A percentile compares a stretch with the other conserved stretches of the same genome.
Evolutionary conservation across 2,888 invertebrate genomes (phyloP).

Genomic region (Hetaerina titia): DNA sequence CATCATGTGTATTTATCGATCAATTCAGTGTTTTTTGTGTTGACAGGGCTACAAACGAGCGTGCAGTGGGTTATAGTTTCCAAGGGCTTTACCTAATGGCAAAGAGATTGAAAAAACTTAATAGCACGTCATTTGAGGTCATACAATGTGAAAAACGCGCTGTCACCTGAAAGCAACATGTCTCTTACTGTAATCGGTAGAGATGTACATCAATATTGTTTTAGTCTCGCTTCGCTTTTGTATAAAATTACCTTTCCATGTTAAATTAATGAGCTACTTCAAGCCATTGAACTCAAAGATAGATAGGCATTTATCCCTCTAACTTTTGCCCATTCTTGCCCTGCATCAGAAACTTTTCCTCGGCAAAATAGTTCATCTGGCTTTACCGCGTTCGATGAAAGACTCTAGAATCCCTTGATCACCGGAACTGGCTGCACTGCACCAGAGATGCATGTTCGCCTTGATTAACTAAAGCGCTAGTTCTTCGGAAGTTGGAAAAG

Average conservation of each 20-base stretch:
- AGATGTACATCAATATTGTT: background rate
- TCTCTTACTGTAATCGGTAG: too few relatives aligned
- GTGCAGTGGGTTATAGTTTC: too few relatives aligned
- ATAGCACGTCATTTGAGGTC: too few relatives aligned
- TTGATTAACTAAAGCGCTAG: slow-evolving; percentile 30
- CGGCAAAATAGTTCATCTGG: background rate
- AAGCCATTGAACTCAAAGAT: background rate
- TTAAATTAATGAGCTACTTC: background rate
- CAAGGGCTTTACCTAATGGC: too few relatives aligned
- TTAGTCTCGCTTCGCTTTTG: background rate
- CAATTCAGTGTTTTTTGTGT: too few relatives aligned
- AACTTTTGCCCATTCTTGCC: background rate
- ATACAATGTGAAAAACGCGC: too few relatives aligned
- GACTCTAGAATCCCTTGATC: slow-evolving; percentile 22
- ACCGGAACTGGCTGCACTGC: slow-evolving; percentile 12
- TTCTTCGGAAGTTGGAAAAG: slow-evolving; percentile 8
- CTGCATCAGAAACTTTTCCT: background rate
- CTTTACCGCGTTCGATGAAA: background rate
- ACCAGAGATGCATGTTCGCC: background rate
- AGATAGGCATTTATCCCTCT: background rate
- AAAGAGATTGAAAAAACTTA: too few relatives aligned
- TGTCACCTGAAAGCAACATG: too few relatives aligned
- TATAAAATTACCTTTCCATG: background rate
- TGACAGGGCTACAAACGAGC: too few relatives aligned
- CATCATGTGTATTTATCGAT: too few relatives aligned